Evolutionary conservation across 2,113 vertebrate species (phyloP).

Genomic region (Tonatia bakeri): DNA sequence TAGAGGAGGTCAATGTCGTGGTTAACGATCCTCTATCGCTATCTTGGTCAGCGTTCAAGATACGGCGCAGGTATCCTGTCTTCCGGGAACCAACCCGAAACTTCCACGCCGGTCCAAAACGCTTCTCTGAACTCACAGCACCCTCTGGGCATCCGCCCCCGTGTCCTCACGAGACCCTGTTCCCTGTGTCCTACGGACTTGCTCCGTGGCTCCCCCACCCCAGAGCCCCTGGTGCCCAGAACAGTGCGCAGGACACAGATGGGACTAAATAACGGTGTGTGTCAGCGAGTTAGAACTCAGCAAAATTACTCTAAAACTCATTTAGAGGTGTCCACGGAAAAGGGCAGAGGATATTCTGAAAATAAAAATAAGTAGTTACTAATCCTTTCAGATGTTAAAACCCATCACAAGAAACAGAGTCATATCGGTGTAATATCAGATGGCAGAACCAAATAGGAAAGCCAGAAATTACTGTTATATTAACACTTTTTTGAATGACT

Average conservation of each 20-base stretch:
- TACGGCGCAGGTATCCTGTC: background rate
- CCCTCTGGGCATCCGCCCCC: background rate
- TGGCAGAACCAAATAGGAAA: background rate
- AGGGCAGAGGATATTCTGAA: background rate
- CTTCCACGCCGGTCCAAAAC: background rate
- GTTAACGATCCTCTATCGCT: background rate
- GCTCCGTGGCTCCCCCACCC: background rate
- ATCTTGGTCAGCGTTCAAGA: background rate
- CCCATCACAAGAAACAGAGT: background rate
- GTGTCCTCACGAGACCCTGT: background rate
- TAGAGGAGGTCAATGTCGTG: background rate
- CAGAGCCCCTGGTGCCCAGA: background rate
- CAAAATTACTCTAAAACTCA: constrained; percentile 2
- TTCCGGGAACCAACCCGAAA: background rate
- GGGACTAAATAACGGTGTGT: background rate
- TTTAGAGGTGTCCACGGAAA: background rate
- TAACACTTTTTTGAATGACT: background rate
- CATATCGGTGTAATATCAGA: background rate
- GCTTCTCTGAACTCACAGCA: background rate
- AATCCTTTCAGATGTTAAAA: background rate
- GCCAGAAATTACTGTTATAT: background rate
- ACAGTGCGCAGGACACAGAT: background rate
- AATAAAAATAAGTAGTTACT: background rate
- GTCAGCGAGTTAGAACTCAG: background rate
- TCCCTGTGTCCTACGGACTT: background rate